Evolutionary conservation across 1,140 invertebrate genomes (phyloP), one percentile per base, ranked within the genome.

Genomic region (Ephestia elutella): DNA sequence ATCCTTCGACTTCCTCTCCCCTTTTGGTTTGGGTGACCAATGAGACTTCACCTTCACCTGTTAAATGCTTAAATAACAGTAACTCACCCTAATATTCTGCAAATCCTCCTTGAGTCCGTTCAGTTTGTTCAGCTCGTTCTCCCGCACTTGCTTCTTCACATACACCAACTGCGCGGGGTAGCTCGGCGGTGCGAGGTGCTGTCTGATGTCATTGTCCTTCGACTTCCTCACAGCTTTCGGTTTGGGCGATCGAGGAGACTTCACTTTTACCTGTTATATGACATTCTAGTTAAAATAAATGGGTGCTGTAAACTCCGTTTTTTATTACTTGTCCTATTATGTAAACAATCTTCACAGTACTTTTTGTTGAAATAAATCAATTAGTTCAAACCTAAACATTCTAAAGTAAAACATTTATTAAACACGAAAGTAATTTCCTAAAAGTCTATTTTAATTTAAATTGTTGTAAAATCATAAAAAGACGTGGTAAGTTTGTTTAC

Each of bases 151-250:
- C 50, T 84, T 86, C 60, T 81, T 78, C 5, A 89, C 88, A 60
- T 86, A 89, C 21, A 82, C 75, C 35, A 85, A 2, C 58, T 84
- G 78, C 65, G 80, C 86, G 5, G 86, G 86, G 54, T 80, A 81
- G 56, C 78, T 83, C 5, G 67, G 62, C 0, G 82, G 82, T 5
- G 73, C 59, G 8, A 85, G 61, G 62, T 76, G 82, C 56, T 76
- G 75, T 32, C 66, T 76, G 5, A 85, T 79, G 20, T 69, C 68
- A 19, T 56, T 62, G 19, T 68, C 60, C 13, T 32, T 44, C 5
- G 17, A 13, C 21, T 28, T 32, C 65, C 18, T 21, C 51, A 28
- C 49, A 0, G 59, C 57, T 19, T 64, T 61, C 0, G 51, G 19
- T 66, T 65, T 66, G 0, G 65, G 62, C 5, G 73, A 70, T 49